Evolutionary conservation across 2,797 vertebrate genomes (phyloP).

Genomic region (Sebastes kiyomatsui): DNA sequence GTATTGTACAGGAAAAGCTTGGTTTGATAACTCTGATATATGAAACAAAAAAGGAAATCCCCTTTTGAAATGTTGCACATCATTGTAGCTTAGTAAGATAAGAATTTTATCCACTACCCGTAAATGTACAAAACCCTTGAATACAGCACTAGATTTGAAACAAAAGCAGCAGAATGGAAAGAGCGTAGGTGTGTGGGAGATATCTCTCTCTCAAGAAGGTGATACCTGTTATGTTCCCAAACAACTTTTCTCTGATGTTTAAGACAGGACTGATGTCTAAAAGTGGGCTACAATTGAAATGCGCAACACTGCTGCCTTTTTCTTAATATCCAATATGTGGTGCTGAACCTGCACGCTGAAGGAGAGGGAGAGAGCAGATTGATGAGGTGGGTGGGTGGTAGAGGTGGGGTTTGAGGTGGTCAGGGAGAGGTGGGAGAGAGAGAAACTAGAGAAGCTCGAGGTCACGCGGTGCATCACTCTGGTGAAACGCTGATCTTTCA

Average conservation of each 20-base stretch:
- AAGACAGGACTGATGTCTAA: slow-evolving; percentile 24
- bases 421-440: not conserved
- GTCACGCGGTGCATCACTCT: slow-evolving; percentile 37
- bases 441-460: slow-evolving; percentile 30
- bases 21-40: not conserved
- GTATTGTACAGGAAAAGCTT: not conserved
- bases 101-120: not conserved
- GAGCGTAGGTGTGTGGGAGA: not conserved
- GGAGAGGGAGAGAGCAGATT: not conserved
- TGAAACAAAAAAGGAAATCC: not conserved
- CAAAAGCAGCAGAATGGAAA: not conserved
- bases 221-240: slow-evolving; percentile 2
- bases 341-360: not conserved
- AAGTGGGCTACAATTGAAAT: slow-evolving; percentile 22
- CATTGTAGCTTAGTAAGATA: not conserved
- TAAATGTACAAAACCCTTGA: not conserved
- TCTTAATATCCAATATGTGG: slow-evolving; percentile 20
- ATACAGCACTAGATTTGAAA: slow-evolving; percentile 3
- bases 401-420: not conserved
- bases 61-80: not conserved
- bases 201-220: not conserved
- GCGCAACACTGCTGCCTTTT: not conserved
- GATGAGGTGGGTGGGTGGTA: not conserved
- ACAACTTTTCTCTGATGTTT: slow-evolving; percentile 8
- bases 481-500: slow-evolving; percentile 58